phyloP scores from a whole-genome alignment of 2,113 vertebrate species.

The Anser cygnoides region DNA sequence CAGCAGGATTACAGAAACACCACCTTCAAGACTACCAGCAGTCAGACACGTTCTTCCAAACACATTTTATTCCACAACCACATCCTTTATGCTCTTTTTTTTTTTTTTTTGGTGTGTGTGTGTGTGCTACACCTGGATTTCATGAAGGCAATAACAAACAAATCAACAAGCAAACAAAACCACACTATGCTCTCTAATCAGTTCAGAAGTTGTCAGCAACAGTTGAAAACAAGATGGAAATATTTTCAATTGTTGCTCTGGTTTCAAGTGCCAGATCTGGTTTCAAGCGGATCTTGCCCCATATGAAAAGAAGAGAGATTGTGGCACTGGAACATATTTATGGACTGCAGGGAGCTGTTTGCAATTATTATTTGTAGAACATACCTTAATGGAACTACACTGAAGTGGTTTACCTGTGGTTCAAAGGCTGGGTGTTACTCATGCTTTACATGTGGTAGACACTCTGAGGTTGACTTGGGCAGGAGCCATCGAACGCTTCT shows the following conservation, averaged over 20 bases:
- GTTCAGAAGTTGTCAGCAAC: not conserved
- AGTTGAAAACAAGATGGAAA: not conserved
- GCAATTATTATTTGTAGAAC: not conserved
- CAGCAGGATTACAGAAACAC: not conserved
- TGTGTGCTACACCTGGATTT: not conserved
- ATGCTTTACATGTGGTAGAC: not conserved
- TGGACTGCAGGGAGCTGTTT: not conserved
- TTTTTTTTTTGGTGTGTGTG: not conserved
- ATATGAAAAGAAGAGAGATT: not conserved
- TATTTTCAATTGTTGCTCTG: slow-evolving; percentile 6
- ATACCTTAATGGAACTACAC: not conserved
- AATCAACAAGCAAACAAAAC: not conserved
- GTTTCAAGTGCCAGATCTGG: not conserved
- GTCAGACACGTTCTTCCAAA: not conserved
- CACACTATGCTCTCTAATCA: not conserved
- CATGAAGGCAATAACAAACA: not conserved
- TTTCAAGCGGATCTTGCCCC: slow-evolving; percentile 1
- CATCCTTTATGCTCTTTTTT: not conserved
- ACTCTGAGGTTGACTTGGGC: not conserved
- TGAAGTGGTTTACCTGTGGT: not conserved
- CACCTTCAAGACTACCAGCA: not conserved
- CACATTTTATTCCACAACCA: not conserved
- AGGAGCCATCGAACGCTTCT: slow-evolving; percentile 1
- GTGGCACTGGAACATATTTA: not conserved
- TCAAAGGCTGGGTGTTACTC: slow-evolving; percentile 4